Percentiles rank a stretch among this genome's conserved stretches.
Evolutionary conservation across 1,140 invertebrate genomes (phyloP).

Genomic region (Drosophila saltans): DNA sequence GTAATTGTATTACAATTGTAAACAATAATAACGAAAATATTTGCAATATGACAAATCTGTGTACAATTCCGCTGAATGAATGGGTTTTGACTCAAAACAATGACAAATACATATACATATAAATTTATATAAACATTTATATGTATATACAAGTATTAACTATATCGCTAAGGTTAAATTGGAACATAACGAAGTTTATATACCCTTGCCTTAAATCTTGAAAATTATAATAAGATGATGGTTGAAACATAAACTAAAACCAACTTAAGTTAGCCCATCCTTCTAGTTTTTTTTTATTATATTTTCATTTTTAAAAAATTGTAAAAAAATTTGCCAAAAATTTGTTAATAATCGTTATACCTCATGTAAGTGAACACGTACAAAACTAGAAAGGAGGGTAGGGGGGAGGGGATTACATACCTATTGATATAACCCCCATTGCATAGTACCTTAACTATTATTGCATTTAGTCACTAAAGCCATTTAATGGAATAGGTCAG

Average conservation of each 20-base stretch:
- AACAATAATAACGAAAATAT: slow-evolving; percentile 58
- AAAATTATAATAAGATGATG: no score
- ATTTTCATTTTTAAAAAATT: no score
- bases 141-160: background rate
- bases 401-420: no score
- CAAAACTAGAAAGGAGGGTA: no score
- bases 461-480: background rate
- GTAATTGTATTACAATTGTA: slow-evolving; percentile 20
- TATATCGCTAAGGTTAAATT: background rate
- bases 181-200: background rate
- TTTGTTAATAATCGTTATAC: background rate
- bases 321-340: no score
- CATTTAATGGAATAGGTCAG: slow-evolving; percentile 2
- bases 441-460: background rate
- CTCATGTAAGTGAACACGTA: background rate
- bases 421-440: no score
- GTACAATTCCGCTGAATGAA: slow-evolving; percentile 63
- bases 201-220: background rate
- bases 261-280: no score
- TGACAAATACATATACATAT: slow-evolving; percentile 11
- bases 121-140: slow-evolving; percentile 11
- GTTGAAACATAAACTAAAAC: no score
- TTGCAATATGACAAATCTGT: slow-evolving; percentile 58
- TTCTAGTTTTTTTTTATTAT: no score
- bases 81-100: slow-evolving; percentile 40